Evolutionary conservation across 2,888 invertebrate species (phyloP), one percentile per base, ranked within the genome.

Genomic region (Dione vanillae): DNA sequence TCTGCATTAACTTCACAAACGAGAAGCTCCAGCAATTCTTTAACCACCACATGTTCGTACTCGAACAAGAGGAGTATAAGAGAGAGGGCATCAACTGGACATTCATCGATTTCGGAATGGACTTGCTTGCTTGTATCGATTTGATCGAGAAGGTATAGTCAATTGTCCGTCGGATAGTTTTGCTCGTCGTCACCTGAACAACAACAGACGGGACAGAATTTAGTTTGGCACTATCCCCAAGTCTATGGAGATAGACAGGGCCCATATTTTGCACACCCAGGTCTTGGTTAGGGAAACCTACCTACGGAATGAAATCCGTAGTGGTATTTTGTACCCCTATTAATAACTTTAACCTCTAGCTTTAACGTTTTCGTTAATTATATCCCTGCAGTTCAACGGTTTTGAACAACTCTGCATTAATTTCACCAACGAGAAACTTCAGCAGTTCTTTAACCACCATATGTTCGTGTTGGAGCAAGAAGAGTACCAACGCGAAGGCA

Each of bases 361-460:
- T 85, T 79, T 87, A 90, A 91, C 88, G 74, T 79, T 82, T 87
- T 88, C 85, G 82, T 88, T 86, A 88, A 82, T 83, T 83, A 86
- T 89, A 81, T 88, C 91, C 93, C 94, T 92, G 92, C 95, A 97
- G 97, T 97, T 86, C 95, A 98, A 98, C 95, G 97, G 98, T 93
- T 98, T 98, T 95, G 98, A 98, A 95, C 98, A 98, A 95, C 95
- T 98, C 90, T 98, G 98, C 95, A 98, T 98, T 96, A 98, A 98
- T 95, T 98, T 98, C 95, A 98, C 98, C 93, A 98, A 98, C 93
- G 98, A 98, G 95, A 97, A 98, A 94, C 95, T 98, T 85, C 98
- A 99, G 94, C 98, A 98, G 93, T 98, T 98, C 96, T 98, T 98
- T 96, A 98, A 98, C 94, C 98, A 98, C 88, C 97, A 98, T 96